A percentile compares a stretch with the other conserved stretches of the same genome.
Evolutionary conservation across 2,113 vertebrate genomes (phyloP).

Genomic region (Morone chrysops): DNA sequence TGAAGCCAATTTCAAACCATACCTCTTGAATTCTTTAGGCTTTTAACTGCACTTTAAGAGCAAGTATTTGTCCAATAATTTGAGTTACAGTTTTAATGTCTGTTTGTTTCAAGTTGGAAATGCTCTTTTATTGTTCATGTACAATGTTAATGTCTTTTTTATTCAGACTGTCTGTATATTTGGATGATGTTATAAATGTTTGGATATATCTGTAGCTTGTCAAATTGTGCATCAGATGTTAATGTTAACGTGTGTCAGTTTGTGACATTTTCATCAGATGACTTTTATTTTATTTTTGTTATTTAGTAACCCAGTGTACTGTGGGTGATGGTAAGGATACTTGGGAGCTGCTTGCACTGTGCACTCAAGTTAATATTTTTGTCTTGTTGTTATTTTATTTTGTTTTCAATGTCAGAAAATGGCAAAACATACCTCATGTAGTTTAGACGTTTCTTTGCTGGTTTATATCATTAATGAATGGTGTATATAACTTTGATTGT

Average conservation of each 20-base stretch:
- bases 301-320: constrained; percentile 46
- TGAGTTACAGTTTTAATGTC: constrained; percentile 23
- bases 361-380: constrained; percentile 43
- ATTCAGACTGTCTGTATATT: constrained; percentile 51
- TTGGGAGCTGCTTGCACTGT: constrained; percentile 58
- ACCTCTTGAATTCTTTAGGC: constrained; percentile 80
- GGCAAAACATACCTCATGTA: constrained; percentile 81
- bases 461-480: constrained; percentile 61
- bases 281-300: constrained; percentile 41
- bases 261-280: constrained; percentile 38
- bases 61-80: constrained; percentile 59
- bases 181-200: constrained; percentile 45
- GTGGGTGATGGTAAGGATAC: constrained; percentile 35
- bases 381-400: constrained; percentile 41
- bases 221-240: constrained; percentile 39
- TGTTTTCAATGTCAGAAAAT: constrained; percentile 63
- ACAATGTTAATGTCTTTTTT: constrained; percentile 45
- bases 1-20: constrained; percentile 77
- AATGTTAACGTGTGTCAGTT: constrained; percentile 43
- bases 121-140: constrained; percentile 24
- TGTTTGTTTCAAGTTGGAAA: constrained; percentile 43
- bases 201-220: constrained; percentile 71
- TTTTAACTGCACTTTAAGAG: constrained; percentile 83
- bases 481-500: constrained; percentile 75
- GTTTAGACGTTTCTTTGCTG: constrained; percentile 54